Evolutionary conservation across 2,797 vertebrate species (phyloP), one percentile per base, ranked within the genome.

Genomic region (Oreonectes daqikongensis): DNA sequence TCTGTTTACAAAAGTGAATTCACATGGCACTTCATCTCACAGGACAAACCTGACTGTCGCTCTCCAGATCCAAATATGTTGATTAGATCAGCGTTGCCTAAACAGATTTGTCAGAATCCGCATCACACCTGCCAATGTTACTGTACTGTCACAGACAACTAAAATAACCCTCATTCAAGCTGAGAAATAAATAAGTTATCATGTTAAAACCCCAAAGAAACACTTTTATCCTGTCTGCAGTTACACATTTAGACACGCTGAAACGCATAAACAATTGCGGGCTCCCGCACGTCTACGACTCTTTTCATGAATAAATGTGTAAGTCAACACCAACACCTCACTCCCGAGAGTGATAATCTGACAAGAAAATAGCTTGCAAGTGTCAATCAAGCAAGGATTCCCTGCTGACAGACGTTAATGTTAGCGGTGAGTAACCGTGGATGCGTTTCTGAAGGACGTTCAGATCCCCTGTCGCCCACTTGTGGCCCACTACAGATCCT

Each of bases 341-440:
- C 38, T 71, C 66, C 40, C 70, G 52, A 20, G 20, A 70, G 78
- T 82, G 60, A 79, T 77, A 72, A 53, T 66, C 72, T 69, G 72
- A 73, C 72, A 83, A 79, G 64, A 26, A 72, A 65, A 81, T 46
- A 76, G 26, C 32, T 73, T 65, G 17, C 4, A 14, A 61, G 63
- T 65, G 72, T 81, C 79, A 81, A 69, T 81, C 76, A 81, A 17
- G n/a, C 48, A 75, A 71, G 69, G 22, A 32, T 8, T 80, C 48
- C 30, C 72, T 22, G 20, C 28, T 42, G 57, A 64, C 32, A 60
- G 26, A 63, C 24, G 11, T 46, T 55, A 75, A 53, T 17, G 26
- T 68, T 61, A 67, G 61, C 38, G 17, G 26, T 68, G 32, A 44
- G 46, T 40, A 67, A 55, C 22, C 3, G 1, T 76, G 46, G 60